phyloP scores from a whole-genome alignment of 37 sponge, comb jelly and placozoan species.

The Cliona cf. orientalis region DNA sequence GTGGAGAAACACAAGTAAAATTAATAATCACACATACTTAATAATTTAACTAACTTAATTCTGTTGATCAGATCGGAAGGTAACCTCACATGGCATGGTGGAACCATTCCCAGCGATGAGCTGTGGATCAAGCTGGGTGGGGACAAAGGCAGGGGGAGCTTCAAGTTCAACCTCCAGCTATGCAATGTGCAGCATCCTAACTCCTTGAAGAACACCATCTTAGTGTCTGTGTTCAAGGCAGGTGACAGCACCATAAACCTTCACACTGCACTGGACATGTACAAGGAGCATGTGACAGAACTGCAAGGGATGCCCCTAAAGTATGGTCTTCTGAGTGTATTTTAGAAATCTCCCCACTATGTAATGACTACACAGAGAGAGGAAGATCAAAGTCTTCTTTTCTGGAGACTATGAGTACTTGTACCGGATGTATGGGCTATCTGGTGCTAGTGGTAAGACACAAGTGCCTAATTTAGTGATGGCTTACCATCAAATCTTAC shows the following conservation, averaged over 20 bases:
- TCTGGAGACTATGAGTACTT: slow-evolving; percentile 66
- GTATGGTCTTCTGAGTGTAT: slow-evolving; percentile 17
- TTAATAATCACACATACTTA: neutral
- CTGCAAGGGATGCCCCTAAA: slow-evolving; percentile 23
- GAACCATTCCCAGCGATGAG: slow-evolving; percentile 44
- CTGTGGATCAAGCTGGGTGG: slow-evolving; percentile 46
- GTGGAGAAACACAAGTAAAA: neutral
- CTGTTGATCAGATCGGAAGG: too few relatives aligned
- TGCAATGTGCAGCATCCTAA: slow-evolving; percentile 43
- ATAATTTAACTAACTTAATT: too few relatives aligned
- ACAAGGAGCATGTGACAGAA: slow-evolving; percentile 27
- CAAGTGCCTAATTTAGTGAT: too few relatives aligned
- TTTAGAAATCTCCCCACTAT: neutral
- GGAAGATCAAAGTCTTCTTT: slow-evolving; percentile 34
- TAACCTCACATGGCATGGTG: slow-evolving; percentile 51
- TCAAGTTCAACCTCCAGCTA: slow-evolving; percentile 37
- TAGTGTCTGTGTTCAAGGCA: slow-evolving; percentile 30
- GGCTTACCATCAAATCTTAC: neutral
- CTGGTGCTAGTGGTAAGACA: slow-evolving; percentile 63
- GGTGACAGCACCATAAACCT: slow-evolving; percentile 43
- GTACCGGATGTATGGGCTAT: slow-evolving; percentile 42
- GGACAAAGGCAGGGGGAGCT: slow-evolving; percentile 32
- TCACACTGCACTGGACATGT: slow-evolving; percentile 26
- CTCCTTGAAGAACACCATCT: slow-evolving; percentile 22
- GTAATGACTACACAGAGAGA: slow-evolving; percentile 1